Evolutionary conservation across 37 sponge, comb jelly and placozoan genomes (phyloP).

Genomic region (Hexactinellida sp.): DNA sequence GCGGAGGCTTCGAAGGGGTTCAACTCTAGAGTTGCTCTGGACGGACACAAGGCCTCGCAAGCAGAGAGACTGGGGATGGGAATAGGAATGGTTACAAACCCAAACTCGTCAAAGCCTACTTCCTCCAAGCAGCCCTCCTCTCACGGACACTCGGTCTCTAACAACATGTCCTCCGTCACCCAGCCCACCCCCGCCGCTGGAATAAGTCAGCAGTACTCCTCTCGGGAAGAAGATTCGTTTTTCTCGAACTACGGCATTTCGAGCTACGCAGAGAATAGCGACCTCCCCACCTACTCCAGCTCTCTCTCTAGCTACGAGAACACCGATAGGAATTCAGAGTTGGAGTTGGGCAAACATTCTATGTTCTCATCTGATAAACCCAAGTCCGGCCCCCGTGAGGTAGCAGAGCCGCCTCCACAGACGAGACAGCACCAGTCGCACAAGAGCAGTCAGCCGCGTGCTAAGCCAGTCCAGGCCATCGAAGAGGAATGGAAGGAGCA

Average conservation of each 20-base stretch:
- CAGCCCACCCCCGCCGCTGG: background rate
- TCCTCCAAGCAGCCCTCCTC: background rate
- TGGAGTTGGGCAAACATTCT: background rate
- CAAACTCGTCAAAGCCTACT: background rate
- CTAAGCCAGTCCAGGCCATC: background rate
- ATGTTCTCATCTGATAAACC: conserved; percentile 5
- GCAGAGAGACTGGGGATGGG: conserved; percentile 91
- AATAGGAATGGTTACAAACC: conserved; percentile 23
- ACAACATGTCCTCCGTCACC: background rate
- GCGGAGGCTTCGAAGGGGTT: conserved; percentile 11
- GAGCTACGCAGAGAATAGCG: background rate
- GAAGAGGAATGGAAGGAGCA: background rate
- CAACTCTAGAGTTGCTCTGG: conserved; percentile 18
- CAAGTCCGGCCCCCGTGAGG: background rate
- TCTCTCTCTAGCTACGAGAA: conserved; percentile 6
- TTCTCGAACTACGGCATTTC: background rate
- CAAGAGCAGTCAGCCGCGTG: background rate
- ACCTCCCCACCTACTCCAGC: background rate
- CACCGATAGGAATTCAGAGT: background rate
- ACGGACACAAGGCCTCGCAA: conserved; percentile 59
- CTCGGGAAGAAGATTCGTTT: background rate
- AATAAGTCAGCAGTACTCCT: background rate
- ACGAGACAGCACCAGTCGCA: background rate
- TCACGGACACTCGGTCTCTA: background rate
- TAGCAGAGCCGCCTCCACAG: background rate